Base-by-base conservation (phyloP, 2,113 vertebrate species). In the Elgaria multicarinata region DNA sequence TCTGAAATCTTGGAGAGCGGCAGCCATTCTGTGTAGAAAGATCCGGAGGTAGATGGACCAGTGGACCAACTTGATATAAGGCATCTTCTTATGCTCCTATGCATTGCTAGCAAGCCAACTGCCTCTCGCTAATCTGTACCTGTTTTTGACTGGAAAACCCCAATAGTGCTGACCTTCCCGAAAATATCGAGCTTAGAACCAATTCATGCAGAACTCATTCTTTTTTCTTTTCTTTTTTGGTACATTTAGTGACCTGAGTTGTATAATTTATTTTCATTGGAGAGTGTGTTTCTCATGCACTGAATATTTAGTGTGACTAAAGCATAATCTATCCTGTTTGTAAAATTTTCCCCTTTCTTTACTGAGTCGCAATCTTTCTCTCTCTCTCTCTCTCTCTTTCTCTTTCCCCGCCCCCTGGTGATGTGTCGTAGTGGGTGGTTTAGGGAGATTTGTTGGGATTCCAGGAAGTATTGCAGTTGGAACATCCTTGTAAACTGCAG, bases 361-460 rank as follows among this genome's bases (percentile, higher is more conserved):
- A 18, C 55, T 46, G 55, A 39, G 24, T 16, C 13, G 79, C 39
- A 14, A 28, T 26, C n/a, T 55, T 24, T 33, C 24, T 18, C 58
- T 31, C 5, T 71, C 66, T 36, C 31, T n/a, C 66, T 24, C 24
- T 9, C 20, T 7, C 39, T 33, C 2, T 89, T 88, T 1, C 26
- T 83, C 86, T 55, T 55, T 55, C 55, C 14, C 4, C 50, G 20
- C 16, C 9, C 82, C 81, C 89, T 72, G n/a, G 12, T 0, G 1
- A 13, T 92, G 83, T 0, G 0, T 39, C 88, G 86, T 91, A 28
- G 3, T 93, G 88, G 91, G 89, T 89, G 85, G 64, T 36, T 3
- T 1, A 62, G 89, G 77, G 64, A 84, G 62, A 81, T 8, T 62
- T 1, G 39, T 24, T 90, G 12, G 50, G 87, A 85, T 91, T 58